Conservation (phyloP, 2,888 invertebrate genomes). For the Drosophila mercatorum region DNA sequence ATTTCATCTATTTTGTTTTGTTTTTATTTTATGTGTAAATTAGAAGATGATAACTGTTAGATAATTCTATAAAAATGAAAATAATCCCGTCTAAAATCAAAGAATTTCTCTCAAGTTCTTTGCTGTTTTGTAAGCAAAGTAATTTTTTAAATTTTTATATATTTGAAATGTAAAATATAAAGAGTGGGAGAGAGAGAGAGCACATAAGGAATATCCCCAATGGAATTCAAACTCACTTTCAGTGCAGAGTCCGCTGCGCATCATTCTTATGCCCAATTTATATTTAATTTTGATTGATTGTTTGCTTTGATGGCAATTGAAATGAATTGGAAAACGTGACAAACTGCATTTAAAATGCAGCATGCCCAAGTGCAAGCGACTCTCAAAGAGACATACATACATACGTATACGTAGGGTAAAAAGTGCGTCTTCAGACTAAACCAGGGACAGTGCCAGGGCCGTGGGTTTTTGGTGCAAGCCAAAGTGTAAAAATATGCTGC, state of each 20-base stretch:
- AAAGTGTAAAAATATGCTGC: conserved; percentile 80
- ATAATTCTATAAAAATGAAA: no score
- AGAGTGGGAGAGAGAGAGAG: background rate
- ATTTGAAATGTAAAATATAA: background rate
- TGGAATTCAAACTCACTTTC: no score
- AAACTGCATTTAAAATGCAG: conserved; percentile 50
- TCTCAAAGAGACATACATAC: no score
- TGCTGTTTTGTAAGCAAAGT: no score
- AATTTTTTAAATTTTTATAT: no score
- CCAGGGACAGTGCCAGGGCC: conserved; percentile 60
- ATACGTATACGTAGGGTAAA: conserved; percentile 15
- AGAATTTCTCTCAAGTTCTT: no score
- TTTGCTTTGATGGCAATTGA: conserved; percentile 7
- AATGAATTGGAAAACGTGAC: conserved; percentile 44
- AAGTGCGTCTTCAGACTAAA: conserved; percentile 55
- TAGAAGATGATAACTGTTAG: no score
- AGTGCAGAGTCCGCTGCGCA: background rate
- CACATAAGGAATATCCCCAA: background rate
- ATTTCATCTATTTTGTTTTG: no score
- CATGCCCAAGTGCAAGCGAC: conserved; percentile 63
- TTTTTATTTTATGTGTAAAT: no score
- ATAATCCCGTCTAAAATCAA: no score
- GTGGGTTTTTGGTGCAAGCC: conserved; percentile 75
- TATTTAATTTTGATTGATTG: conserved; percentile 15
- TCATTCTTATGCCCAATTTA: conserved; percentile 1